phyloP scores from a whole-genome alignment of 2,888 invertebrate genomes.

The Thecophora atra region DNA sequence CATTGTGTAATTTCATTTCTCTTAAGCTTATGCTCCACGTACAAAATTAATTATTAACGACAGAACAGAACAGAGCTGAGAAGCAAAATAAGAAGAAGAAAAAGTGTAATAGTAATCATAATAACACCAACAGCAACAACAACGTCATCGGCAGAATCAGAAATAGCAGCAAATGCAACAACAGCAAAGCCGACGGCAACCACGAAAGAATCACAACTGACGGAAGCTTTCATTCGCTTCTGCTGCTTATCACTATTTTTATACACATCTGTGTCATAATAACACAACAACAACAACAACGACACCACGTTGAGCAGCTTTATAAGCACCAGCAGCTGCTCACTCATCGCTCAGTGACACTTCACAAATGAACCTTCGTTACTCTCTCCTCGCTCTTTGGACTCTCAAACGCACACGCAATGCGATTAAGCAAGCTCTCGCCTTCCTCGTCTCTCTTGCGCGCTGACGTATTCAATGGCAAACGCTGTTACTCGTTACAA shows the following conservation, averaged over 20 bases:
- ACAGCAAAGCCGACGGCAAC: background rate
- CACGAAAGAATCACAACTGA: slow-evolving; percentile 1
- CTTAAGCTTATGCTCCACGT: slow-evolving; percentile 19
- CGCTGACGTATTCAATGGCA: background rate
- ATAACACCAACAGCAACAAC: too few species aligned
- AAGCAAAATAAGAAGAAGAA: too few species aligned
- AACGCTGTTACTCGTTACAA: background rate
- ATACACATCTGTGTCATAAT: background rate
- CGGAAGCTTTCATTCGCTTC: background rate
- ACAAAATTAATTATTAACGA: slow-evolving; percentile 25
- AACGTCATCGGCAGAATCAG: too few species aligned
- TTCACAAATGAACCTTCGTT: background rate
- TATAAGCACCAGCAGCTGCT: background rate
- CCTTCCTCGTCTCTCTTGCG: background rate
- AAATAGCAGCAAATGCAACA: background rate
- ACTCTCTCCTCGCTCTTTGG: too few species aligned
- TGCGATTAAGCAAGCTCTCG: background rate
- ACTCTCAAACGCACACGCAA: too few species aligned
- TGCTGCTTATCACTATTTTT: too few species aligned
- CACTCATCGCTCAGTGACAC: background rate
- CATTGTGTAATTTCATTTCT: background rate
- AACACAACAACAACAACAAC: background rate
- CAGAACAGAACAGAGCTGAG: background rate
- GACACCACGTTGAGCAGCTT: background rate
- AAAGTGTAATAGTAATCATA: too few species aligned